Percentiles rank a stretch among this genome's conserved stretches.
Evolutionary conservation across 1,140 invertebrate genomes (phyloP).

Genomic region (Drosophila seguyi): DNA sequence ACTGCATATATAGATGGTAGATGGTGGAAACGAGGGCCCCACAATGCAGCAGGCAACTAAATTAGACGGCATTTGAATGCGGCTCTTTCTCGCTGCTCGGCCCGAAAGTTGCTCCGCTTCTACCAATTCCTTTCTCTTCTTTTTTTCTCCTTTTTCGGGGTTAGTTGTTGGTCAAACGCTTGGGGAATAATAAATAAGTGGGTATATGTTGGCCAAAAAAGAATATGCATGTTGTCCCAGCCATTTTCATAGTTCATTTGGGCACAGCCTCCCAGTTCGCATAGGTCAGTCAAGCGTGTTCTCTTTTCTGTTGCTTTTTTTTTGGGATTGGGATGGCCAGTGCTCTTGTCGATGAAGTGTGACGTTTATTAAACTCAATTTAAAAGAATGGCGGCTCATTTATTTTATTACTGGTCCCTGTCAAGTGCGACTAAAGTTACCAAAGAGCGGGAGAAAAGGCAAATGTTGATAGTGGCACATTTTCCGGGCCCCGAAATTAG

Average conservation of each 20-base stretch:
- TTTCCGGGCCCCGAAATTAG: constrained; percentile 60
- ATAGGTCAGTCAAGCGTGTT: constrained; percentile 62
- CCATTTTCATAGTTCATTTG: constrained; percentile 83
- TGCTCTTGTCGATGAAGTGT: constrained; percentile 81
- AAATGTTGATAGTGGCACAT: constrained; percentile 74
- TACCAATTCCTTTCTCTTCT: constrained; percentile 13
- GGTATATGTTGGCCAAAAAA: constrained; percentile 37
- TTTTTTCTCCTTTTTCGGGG: constrained; percentile 49
- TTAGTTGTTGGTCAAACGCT: constrained; percentile 80
- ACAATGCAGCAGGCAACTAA: constrained; percentile 75
- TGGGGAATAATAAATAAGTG: constrained; percentile 83
- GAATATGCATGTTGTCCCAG: constrained; percentile 73
- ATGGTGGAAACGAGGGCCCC: constrained; percentile 11
- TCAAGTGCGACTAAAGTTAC: constrained; percentile 73
- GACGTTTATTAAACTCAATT: constrained; percentile 84
- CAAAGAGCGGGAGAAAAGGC: constrained; percentile 21
- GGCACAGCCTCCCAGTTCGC: constrained; percentile 45
- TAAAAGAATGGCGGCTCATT: constrained; percentile 83
- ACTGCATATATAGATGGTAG: constrained; percentile 3
- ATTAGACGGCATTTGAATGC: constrained; percentile 82
- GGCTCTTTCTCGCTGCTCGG: constrained; percentile 33
- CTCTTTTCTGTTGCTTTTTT: constrained; percentile 13
- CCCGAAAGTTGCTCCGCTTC: constrained; percentile 34
- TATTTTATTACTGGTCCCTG: constrained; percentile 78
- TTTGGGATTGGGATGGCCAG: constrained; percentile 44